Base-by-base conservation (phyloP, 2,797 vertebrate species). In the Avahi laniger region DNA sequence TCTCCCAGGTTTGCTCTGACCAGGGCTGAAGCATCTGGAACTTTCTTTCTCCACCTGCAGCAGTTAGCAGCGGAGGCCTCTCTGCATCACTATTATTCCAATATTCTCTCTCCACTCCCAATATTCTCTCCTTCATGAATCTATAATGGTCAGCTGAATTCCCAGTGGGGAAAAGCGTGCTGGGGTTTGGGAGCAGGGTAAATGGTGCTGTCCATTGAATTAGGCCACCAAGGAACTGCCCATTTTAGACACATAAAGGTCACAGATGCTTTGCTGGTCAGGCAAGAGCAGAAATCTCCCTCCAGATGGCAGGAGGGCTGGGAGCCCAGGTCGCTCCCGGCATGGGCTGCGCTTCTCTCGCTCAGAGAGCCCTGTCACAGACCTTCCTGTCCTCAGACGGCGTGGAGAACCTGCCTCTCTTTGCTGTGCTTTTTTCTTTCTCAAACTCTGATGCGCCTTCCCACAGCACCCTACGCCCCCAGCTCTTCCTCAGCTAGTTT, bases 301-400 rank as follows among this genome's bases (percentile, higher is more conserved):
- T 59, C 54, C 14, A 20, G 80, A n/a, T 0, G 0, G 48, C 17
- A 5, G 63, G n/a, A 54, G 72, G 9, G 26, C 46, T 24, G 20
- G 65, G 33, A 69, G 15, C 12, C 78, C 20, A 1, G 75, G 28
- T n/a, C 24, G n/a, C n/a, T 50, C 43, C 50, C 35, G 50, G 65
- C 1, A 20, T 52, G 33, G 33, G 65, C 52, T 48, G 30, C 0
- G 4, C 18, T 41, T 54, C 52, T 89, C 59, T 75, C 85, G 10
- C 26, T 30, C 59, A 30, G 48, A 72, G 26, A 35, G 65, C 52
- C 69, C 65, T 20, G 15, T 35, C 4, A 38, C 20, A 67, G 26
- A 84, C 10, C 35, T 50, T 73, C 63, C 79, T 50, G 30, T 94
- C 41, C 76, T 69, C 48, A 48, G 82, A 81, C 43, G 46, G 46